Base-by-base conservation (phyloP, 2,113 vertebrate species). In the Neodon shergylaensis region DNA sequence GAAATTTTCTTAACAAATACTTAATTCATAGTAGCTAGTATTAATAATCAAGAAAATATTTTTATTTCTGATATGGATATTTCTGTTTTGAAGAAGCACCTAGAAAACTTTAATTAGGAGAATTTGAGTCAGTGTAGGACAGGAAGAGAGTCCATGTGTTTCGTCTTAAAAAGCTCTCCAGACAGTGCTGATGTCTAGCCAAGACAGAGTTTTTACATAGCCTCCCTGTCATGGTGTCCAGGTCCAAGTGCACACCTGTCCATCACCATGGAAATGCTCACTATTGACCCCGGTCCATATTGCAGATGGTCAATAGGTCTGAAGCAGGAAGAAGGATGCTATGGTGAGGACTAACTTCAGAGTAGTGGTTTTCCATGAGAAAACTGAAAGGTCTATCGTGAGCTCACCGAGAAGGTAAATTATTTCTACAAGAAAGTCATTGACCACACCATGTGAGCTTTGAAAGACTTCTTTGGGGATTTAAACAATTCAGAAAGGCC, bases 401-500 rank as follows among this genome's bases (percentile, higher is more conserved):
- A 52, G 86, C 31, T 90, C 91, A 74, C 31, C 33, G 26, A 33
- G 52, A 52, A 26, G n/a, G 36, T 52, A 92, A 95, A 90, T 65
- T 44, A 42, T 79, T 65, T 95, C 88, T 63, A 79, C 72, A 44
- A 93, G 68, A 68, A 76, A 78, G 36, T 65, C 49, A 33, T 54
- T 85, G 54, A 68, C 36, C 66, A 84, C 95, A 65, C 5, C 24
- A 66, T 36, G 7, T 31, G 16, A 68, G 8, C 33, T 52, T 76
- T 63, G 47, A 92, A 63, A 89, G 47, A 36, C 61, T 63, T 73
- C 9, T 74, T 76, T 77, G 42, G 19, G 14, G 17, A 76, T 91
- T 95, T 16, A 74, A 44, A 66, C 74, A 76, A 86, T 22, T 81
- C 24, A 91, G 61, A 95, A 94, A 92, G 49, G 49, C 42, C 42